phyloP scores from a whole-genome alignment of 1,140 invertebrate species.

The Drosophila kepulauana region DNA sequence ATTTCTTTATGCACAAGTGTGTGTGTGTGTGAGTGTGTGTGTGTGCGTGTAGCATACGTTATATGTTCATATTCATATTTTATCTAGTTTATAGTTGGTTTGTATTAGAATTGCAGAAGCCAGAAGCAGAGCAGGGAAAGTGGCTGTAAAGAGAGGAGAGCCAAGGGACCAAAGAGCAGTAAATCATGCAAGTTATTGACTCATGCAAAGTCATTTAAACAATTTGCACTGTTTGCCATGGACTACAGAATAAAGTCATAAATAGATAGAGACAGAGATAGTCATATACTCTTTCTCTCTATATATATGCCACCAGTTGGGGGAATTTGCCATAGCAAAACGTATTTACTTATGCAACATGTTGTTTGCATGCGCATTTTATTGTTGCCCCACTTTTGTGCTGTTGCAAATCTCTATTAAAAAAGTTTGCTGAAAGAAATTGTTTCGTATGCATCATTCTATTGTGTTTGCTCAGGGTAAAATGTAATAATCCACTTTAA shows the following conservation, averaged over 20 bases:
- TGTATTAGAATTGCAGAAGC: constrained; percentile 38
- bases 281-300: not conserved
- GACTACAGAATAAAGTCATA: constrained; percentile 49
- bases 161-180: constrained; percentile 31
- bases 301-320: not conserved
- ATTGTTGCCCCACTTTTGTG: constrained; percentile 28
- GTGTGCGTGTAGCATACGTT: constrained; percentile 38
- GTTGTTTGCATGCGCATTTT: constrained; percentile 29
- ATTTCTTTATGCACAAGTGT: constrained; percentile 38
- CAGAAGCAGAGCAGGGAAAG: not conserved
- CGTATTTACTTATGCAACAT: constrained; percentile 37
- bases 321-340: not conserved
- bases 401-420: constrained; percentile 22
- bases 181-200: constrained; percentile 66
- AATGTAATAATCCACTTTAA: not conserved
- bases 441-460: constrained; percentile 3
- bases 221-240: constrained; percentile 62
- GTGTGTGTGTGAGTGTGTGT: constrained; percentile 13
- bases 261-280: constrained; percentile 10
- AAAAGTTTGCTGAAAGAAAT: constrained; percentile 28
- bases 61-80: constrained; percentile 65
- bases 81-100: constrained; percentile 56
- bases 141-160: constrained; percentile 3
- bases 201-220: constrained; percentile 65
- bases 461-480: not conserved